Conservation (phyloP, 1,140 invertebrate species). For the Galleria mellonella region DNA sequence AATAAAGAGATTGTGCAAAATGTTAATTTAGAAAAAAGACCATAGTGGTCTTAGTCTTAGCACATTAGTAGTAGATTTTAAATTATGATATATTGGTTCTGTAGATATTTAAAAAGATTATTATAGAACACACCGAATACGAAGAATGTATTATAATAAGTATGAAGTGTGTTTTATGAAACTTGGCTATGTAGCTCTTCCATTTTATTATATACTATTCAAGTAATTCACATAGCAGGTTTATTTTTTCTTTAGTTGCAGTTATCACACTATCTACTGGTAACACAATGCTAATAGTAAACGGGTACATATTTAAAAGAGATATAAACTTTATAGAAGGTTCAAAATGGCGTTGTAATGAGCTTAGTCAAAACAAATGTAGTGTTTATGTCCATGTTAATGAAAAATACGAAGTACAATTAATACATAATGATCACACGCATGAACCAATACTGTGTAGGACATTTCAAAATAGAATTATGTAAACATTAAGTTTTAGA, state of each 20-base stretch:
- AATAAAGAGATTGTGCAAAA: too few species aligned
- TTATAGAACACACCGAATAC: too few species aligned
- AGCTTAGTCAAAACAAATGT: constrained; percentile 37
- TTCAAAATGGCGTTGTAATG: constrained; percentile 49
- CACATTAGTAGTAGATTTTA: too few species aligned
- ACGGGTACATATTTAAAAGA: constrained; percentile 50
- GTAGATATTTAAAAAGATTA: too few species aligned
- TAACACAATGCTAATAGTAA: constrained; percentile 46
- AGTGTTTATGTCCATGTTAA: constrained; percentile 45
- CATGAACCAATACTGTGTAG: constrained; percentile 46
- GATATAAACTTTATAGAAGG: constrained; percentile 30
- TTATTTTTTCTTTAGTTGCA: constrained; percentile 37
- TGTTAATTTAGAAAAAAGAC: too few species aligned
- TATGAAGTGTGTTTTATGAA: too few species aligned
- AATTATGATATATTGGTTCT: too few species aligned
- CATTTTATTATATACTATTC: not conserved
- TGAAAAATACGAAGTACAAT: constrained; percentile 40
- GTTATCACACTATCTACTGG: constrained; percentile 44
- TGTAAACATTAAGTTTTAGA: constrained; percentile 10
- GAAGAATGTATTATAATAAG: too few species aligned
- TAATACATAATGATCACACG: constrained; percentile 39
- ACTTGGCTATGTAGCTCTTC: too few species aligned
- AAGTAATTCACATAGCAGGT: not conserved
- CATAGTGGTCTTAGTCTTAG: too few species aligned
- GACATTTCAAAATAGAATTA: constrained; percentile 41